Base-by-base conservation (phyloP, 2,113 vertebrate genomes). In the Pantherophis guttatus region DNA sequence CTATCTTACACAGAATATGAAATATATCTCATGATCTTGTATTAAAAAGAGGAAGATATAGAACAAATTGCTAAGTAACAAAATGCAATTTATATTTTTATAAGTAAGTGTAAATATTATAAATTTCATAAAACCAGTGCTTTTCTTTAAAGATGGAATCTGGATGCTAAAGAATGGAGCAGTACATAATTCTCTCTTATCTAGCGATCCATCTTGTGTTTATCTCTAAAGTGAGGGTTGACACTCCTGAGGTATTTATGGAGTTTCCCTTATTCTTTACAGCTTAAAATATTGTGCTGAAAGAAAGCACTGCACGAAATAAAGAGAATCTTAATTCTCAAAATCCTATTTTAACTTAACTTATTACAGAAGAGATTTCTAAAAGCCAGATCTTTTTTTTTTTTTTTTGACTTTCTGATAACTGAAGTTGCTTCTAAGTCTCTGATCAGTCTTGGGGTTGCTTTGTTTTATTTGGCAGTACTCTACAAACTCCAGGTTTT, bases 241-340 rank as follows among this genome's bases (percentile, higher is more conserved):
- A 26, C 59, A 70, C 2, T 70, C 5, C 89, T 53, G 48, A 57
- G n/a, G 91, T 87, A 93, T 90, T 0, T 2, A 8, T 59, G 88
- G 0, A 88, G 94, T 92, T 75, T 1, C 92, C 53, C 89, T 89
- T 0, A 21, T 94, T 53, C 52, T n/a, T 65, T 5, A 0, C 58
- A 88, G 87, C 62, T 92, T 53, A 17, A 94, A 95, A 70, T 91
- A 70, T 7, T 53, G 29, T 90, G 44, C 15, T 89, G 24, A 94
- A 95, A 94, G 92, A 50, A 19, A 88, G 44, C 86, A 53, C 90
- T 94, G 91, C 94, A 88, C 90, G 93, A 70, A 96, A 91, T 89
- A 81, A 65, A 50, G 1, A 48, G 94, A 90, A 87, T 91, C n/a
- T 8, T n/a, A 93, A 81, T 85, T 93, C 85, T 89, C 91, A 0